Evolutionary conservation across 2,888 invertebrate genomes (phyloP).

Genomic region (Eupsilia transversa): DNA sequence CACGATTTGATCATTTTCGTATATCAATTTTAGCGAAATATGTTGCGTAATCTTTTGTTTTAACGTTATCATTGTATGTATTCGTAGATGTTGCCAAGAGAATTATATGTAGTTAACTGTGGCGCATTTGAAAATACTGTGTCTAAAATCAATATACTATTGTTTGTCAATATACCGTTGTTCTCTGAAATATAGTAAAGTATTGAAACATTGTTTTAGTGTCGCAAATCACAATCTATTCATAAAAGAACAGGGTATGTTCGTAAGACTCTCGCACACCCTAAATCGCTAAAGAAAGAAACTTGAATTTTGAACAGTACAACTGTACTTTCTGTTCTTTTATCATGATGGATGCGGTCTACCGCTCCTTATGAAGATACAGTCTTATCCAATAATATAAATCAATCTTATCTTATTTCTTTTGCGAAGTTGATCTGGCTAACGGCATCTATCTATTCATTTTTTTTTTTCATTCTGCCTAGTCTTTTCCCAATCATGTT

Average conservation of each 20-base stretch:
- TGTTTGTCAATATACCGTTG: neutral
- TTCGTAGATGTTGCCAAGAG: neutral
- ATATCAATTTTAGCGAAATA: slow-evolving; percentile 5
- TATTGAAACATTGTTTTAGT: neutral
- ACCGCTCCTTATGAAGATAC: neutral
- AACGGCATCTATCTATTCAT: too few species aligned
- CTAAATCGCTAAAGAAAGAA: neutral
- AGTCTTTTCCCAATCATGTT: too few species aligned
- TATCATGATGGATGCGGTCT: neutral
- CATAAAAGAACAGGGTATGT: neutral
- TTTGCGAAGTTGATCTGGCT: too few species aligned
- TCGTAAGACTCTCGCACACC: neutral
- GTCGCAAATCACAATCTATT: neutral
- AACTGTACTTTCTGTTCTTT: neutral
- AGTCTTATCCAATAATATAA: neutral
- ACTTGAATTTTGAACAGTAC: too few species aligned
- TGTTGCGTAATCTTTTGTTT: slow-evolving; percentile 31
- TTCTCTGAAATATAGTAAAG: neutral
- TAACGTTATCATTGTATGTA: slow-evolving; percentile 4
- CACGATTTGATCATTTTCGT: slow-evolving; percentile 23
- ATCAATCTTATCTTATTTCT: too few species aligned
- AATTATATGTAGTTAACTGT: neutral
- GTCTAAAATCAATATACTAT: neutral
- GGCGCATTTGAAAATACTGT: neutral
- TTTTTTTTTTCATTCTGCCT: too few species aligned